Percentiles rank a stretch among this genome's conserved stretches.
Conservation (phyloP, 2,888 invertebrate species). For the Venusia cambrica region DNA sequence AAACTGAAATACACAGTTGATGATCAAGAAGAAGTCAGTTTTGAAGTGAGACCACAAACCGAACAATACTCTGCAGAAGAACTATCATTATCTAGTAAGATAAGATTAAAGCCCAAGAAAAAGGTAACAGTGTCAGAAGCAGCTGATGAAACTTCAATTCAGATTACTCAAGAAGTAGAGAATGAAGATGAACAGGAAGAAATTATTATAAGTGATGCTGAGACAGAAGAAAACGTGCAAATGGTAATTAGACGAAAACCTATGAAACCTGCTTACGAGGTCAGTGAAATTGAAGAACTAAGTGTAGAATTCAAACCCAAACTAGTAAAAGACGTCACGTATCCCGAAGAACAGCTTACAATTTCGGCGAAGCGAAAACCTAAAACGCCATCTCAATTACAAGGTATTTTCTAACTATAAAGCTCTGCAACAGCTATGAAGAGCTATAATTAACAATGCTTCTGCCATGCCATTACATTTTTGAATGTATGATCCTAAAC, state of each 20-base stretch:
- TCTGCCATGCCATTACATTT: no score
- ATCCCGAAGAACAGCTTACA: conserved; percentile 85
- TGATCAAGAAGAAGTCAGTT: conserved; percentile 83
- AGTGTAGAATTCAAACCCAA: conserved; percentile 79
- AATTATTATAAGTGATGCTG: conserved; percentile 83
- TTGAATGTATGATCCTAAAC: no score
- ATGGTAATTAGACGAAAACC: conserved; percentile 71
- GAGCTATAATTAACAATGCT: conserved; percentile 11
- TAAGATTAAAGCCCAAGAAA: conserved; percentile 84
- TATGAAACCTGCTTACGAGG: conserved; percentile 80
- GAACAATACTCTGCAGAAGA: conserved; percentile 85
- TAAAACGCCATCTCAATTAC: conserved; percentile 82
- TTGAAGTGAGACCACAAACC: conserved; percentile 60
- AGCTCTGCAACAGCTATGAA: conserved; percentile 6
- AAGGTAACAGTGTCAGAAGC: conserved; percentile 84
- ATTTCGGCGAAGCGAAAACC: conserved; percentile 85
- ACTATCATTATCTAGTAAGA: conserved; percentile 86
- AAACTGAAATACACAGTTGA: conserved; percentile 84
- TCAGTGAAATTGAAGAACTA: conserved; percentile 83
- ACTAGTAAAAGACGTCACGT: conserved; percentile 60
- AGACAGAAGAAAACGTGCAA: conserved; percentile 81
- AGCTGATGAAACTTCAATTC: conserved; percentile 84
- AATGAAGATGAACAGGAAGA: conserved; percentile 84
- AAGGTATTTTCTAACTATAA: conserved; percentile 76
- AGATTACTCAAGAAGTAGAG: conserved; percentile 83